Conservation (phyloP, 2,888 invertebrate genomes). For the Hermaeophaga mercurialis region DNA sequence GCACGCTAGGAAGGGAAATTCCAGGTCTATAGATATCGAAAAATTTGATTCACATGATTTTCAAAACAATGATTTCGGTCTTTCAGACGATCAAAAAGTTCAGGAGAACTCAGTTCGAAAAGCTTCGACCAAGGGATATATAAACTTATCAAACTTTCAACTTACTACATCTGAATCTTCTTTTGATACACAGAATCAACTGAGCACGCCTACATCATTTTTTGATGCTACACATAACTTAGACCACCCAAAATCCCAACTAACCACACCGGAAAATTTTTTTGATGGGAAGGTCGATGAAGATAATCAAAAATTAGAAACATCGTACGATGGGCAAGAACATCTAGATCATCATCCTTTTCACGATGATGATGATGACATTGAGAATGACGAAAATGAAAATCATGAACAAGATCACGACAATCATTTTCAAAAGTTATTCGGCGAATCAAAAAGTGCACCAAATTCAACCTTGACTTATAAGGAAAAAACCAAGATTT, state of each 20-base stretch:
- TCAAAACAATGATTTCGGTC: conserved; percentile 61
- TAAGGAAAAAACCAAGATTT: conserved; percentile 44
- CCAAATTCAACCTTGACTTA: conserved; percentile 45
- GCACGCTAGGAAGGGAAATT: conserved; percentile 37
- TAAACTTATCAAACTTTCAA: conserved; percentile 33
- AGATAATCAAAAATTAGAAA: conserved; percentile 62
- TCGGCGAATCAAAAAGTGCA: conserved; percentile 41
- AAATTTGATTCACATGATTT: conserved; percentile 62
- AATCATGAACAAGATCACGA: conserved; percentile 33
- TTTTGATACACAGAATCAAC: too few relatives aligned
- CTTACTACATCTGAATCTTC: conserved; percentile 61
- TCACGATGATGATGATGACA: conserved; percentile 26
- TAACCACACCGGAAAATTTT: conserved; percentile 58
- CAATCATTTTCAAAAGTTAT: conserved; percentile 36
- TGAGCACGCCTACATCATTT: too few relatives aligned
- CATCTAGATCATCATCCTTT: conserved; percentile 43
- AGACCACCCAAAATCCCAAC: conserved; percentile 34
- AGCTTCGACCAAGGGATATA: conserved; percentile 26
- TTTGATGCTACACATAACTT: too few relatives aligned
- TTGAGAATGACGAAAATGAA: conserved; percentile 31
- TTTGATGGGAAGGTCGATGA: conserved; percentile 63
- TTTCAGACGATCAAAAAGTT: conserved; percentile 55
- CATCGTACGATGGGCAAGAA: too few relatives aligned
- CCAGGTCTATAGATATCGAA: conserved; percentile 52
- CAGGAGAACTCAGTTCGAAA: conserved; percentile 39